phyloP scores from a whole-genome alignment of 2,113 vertebrate species.

The Pelusios castaneus region DNA sequence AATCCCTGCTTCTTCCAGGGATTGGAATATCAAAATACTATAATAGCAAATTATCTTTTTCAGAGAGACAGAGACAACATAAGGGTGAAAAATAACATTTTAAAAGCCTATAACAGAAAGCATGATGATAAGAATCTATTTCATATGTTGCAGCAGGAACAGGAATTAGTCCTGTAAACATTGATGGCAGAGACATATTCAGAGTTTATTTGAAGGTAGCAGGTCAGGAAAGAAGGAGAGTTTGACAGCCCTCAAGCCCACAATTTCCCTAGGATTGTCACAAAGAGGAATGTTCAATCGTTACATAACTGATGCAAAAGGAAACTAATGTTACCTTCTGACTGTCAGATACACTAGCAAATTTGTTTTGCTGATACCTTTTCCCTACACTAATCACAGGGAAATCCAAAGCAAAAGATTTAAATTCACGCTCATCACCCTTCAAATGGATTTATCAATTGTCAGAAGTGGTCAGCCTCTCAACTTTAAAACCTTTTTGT shows the following conservation, averaged over 20 bases:
- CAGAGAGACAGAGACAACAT: not conserved
- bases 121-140: not conserved
- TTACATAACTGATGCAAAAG: not conserved
- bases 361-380: not conserved
- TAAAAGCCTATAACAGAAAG: not conserved
- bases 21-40: not conserved
- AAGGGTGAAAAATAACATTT: not conserved
- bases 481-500: not conserved
- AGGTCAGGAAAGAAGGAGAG: not conserved
- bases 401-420: not conserved
- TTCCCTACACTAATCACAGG: not conserved
- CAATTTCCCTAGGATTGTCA: not conserved
- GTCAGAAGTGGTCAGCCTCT: not conserved
- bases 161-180: not conserved
- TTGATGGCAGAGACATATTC: not conserved
- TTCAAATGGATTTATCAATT: not conserved
- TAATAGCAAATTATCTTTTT: not conserved
- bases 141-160: too few relatives aligned
- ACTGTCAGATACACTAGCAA: not conserved
- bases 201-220: not conserved
- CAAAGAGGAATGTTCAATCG: too few relatives aligned
- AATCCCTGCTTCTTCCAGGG: not conserved
- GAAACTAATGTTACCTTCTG: not conserved
- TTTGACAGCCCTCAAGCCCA: not conserved
- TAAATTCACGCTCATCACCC: not conserved